Evolutionary conservation across 64 coral and sea anemone genomes (phyloP).

Genomic region (Stichodactyla helianthus): DNA sequence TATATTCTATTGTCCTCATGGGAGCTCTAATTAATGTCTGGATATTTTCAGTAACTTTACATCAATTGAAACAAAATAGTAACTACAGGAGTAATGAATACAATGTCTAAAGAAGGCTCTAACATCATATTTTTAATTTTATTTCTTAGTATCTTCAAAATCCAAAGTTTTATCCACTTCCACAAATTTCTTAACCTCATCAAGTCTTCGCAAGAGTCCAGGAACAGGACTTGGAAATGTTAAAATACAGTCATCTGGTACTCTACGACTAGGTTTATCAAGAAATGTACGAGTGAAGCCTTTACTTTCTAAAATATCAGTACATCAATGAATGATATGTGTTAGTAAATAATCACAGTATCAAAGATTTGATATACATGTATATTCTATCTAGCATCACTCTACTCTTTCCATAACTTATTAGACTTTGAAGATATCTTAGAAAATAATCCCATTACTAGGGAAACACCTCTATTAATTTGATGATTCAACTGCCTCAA

Average conservation of each 20-base stretch:
- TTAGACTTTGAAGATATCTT: no score
- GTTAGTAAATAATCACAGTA: background rate
- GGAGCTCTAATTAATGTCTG: no score
- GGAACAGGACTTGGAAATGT: slow-evolving; percentile 61
- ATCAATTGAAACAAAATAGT: no score
- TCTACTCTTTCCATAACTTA: background rate
- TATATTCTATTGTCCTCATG: no score
- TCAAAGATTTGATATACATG: background rate
- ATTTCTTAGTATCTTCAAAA: slow-evolving; percentile 1
- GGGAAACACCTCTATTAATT: no score
- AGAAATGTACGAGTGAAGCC: slow-evolving; percentile 82
- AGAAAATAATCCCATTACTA: no score
- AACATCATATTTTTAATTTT: background rate
- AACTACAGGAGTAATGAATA: no score
- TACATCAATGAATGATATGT: slow-evolving; percentile 45
- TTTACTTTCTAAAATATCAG: slow-evolving; percentile 62
- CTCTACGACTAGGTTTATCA: slow-evolving; percentile 77
- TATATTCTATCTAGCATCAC: background rate
- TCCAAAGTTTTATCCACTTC: background rate
- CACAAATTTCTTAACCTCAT: background rate
- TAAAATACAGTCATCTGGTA: slow-evolving; percentile 61
- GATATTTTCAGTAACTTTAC: no score
- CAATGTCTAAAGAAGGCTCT: no score
- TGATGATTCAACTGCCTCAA: no score
- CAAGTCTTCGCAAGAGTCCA: slow-evolving; percentile 13